phyloP scores from a whole-genome alignment of 2,797 vertebrate species.

The Parambassis ranga region DNA sequence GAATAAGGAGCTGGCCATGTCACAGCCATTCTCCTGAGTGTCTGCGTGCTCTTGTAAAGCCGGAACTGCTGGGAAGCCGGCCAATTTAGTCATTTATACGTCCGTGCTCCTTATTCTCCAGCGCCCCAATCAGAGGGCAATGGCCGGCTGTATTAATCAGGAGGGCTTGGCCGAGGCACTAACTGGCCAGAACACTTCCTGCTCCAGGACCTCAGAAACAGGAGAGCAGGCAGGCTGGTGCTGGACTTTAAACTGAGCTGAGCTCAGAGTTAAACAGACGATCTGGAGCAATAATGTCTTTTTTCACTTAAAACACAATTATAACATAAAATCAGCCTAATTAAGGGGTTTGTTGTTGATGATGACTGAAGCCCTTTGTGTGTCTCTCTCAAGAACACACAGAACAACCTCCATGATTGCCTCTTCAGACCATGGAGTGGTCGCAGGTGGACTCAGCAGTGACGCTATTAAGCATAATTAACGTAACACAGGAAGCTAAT shows the following conservation, averaged over 20 bases:
- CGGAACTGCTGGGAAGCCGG: constrained; percentile 43
- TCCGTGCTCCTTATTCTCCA: constrained; percentile 26
- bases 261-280: background rate
- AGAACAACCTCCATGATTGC: too few relatives aligned
- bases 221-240: background rate
- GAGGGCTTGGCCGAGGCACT: constrained; percentile 24
- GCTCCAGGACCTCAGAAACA: constrained; percentile 1
- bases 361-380: too few relatives aligned
- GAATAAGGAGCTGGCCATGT: background rate
- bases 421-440: too few relatives aligned
- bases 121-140: constrained; percentile 48
- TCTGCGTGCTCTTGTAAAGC: constrained; percentile 12
- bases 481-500: too few relatives aligned
- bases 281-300: too few relatives aligned
- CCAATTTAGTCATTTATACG: constrained; percentile 71
- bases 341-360: too few relatives aligned
- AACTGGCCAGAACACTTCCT: constrained; percentile 26
- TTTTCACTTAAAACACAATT: too few relatives aligned
- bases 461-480: too few relatives aligned
- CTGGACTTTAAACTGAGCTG: background rate
- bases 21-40: constrained; percentile 29
- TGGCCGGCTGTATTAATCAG: constrained; percentile 39
- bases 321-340: too few relatives aligned
- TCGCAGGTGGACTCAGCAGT: too few relatives aligned
- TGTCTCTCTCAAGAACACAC: too few relatives aligned